Conservation (phyloP, 2,113 vertebrate species). For the Crotalus viridis region DNA sequence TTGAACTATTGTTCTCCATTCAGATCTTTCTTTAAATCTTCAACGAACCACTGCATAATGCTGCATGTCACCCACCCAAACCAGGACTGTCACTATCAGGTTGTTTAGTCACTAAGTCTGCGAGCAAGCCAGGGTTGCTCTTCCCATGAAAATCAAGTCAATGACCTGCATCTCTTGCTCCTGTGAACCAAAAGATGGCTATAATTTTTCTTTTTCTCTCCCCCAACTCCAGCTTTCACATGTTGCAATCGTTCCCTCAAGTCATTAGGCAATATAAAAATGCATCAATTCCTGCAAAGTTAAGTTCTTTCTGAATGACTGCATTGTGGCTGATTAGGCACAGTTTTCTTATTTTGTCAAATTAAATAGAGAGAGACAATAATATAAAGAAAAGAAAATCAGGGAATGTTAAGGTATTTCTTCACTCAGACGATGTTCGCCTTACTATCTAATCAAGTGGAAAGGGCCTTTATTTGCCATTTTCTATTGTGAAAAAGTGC, state of each 20-base stretch:
- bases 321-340: slow-evolving; percentile 89
- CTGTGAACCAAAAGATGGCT: slow-evolving; percentile 78
- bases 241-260: slow-evolving; percentile 79
- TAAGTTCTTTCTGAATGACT: slow-evolving; percentile 84
- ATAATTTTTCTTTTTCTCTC: slow-evolving; percentile 79
- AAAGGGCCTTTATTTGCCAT: slow-evolving; percentile 80
- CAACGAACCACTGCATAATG: slow-evolving; percentile 80
- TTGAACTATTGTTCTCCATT: slow-evolving; percentile 86
- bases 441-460: slow-evolving; percentile 89
- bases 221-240: slow-evolving; percentile 74
- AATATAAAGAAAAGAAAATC: slow-evolving; percentile 56
- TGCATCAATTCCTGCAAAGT: slow-evolving; percentile 84
- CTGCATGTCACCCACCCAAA: slow-evolving; percentile 72
- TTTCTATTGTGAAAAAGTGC: slow-evolving; percentile 70
- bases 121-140: slow-evolving; percentile 74
- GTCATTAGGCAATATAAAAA: slow-evolving; percentile 83
- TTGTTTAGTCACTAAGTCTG: slow-evolving; percentile 75
- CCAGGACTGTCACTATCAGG: slow-evolving; percentile 79
- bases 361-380: slow-evolving; percentile 53
- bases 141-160: slow-evolving; percentile 98
- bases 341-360: slow-evolving; percentile 68
- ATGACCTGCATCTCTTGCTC: slow-evolving; percentile 79
- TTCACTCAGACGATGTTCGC: slow-evolving; percentile 79
- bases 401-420: slow-evolving; percentile 82
- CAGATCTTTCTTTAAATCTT: slow-evolving; percentile 80